A percentile compares a stretch with the other conserved stretches of the same genome.
phyloP scores from a whole-genome alignment of 2,797 vertebrate species.

The Cheirogaleus major region DNA sequence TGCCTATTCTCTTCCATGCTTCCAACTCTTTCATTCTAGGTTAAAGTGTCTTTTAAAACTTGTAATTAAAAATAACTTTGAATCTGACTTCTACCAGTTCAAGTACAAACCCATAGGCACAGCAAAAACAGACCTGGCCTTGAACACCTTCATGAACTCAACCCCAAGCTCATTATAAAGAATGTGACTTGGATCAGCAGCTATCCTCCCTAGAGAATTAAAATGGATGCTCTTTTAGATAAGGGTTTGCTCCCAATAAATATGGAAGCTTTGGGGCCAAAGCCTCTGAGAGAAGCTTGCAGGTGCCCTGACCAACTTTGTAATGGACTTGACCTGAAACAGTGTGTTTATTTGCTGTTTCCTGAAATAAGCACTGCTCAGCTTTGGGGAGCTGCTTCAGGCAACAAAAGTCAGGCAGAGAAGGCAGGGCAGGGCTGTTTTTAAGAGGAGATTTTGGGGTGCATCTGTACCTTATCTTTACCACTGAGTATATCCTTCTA shows the following conservation, averaged over 20 bases:
- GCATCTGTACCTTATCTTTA: conserved; percentile 72
- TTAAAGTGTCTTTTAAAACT: conserved; percentile 52
- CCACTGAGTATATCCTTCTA: conserved; percentile 72
- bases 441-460: conserved; percentile 59
- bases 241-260: conserved; percentile 50
- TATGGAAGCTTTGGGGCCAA: conserved; percentile 36
- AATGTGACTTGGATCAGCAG: conserved; percentile 56
- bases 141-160: conserved; percentile 51
- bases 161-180: conserved; percentile 56
- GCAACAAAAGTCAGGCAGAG: conserved; percentile 64
- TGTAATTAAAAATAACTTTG: conserved; percentile 69
- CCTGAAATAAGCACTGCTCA: conserved; percentile 80
- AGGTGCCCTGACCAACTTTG: conserved; percentile 65
- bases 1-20: not conserved
- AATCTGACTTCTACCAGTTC: conserved; percentile 56
- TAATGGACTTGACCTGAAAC: conserved; percentile 82
- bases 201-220: conserved; percentile 35
- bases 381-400: conserved; percentile 74
- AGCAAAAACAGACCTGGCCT: conserved; percentile 7
- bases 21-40: not conserved
- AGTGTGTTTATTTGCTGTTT: conserved; percentile 77
- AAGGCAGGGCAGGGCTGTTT: conserved; percentile 70
- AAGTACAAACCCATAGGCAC: conserved; percentile 28
- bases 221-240: conserved; percentile 48
- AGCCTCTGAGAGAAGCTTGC: conserved; percentile 38